These are phyloP conservation scores for Amphiprion ocellaris DNA, from an alignment of 2,113 vertebrate species.

Conservation along the genomic window DNA sequence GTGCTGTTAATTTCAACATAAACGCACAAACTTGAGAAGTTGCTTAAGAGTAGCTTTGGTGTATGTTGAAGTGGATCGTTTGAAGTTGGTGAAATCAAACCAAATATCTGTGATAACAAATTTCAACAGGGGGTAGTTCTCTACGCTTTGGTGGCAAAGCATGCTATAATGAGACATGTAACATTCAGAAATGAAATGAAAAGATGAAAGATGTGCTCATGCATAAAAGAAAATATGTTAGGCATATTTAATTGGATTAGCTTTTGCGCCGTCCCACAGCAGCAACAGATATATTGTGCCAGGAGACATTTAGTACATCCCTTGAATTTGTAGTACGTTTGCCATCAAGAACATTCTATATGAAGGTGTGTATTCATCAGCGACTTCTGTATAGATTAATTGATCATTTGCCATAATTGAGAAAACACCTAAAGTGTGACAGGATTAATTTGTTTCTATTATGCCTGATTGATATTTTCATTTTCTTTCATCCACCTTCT, in stretches of 20 bases:
- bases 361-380: conserved; percentile 14
- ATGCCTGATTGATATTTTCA: conserved; percentile 42
- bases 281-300: not conserved
- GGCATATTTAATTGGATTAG: conserved; percentile 15
- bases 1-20: not conserved
- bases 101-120: not conserved
- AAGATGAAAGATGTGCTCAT: not conserved
- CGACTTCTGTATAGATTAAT: conserved; percentile 30
- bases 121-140: not conserved
- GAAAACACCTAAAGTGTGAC: conserved; percentile 32
- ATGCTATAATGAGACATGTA: not conserved
- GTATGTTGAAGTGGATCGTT: not conserved
- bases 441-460: conserved; percentile 41
- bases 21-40: not conserved
- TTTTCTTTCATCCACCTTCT: conserved; percentile 5
- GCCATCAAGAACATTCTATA: conserved; percentile 29
- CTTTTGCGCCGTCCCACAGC: not conserved
- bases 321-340: conserved; percentile 7
- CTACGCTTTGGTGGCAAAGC: not conserved
- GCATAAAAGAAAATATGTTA: conserved; percentile 15
- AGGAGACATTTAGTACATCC: not conserved
- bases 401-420: conserved; percentile 54
- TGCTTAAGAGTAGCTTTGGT: not conserved
- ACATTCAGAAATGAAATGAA: not conserved
- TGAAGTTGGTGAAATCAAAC: not conserved